A percentile compares a stretch with the other conserved stretches of the same genome.
These are phyloP conservation scores for Anser brachyrhynchus DNA, from an alignment of 2,113 vertebrate genomes.

Conservation along the genomic window DNA sequence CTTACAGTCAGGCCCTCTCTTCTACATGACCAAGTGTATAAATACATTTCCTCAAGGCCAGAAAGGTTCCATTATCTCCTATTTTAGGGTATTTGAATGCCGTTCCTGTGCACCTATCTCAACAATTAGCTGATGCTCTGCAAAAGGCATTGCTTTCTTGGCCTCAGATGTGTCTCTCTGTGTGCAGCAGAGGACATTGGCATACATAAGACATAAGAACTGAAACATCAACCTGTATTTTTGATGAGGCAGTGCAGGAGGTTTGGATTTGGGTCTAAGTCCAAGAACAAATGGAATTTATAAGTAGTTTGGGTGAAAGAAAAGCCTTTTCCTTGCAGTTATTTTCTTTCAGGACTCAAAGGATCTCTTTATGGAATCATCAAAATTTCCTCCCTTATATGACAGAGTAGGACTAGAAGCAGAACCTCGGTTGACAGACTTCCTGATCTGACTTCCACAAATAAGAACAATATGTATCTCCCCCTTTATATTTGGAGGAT, in stretches of 20 bases:
- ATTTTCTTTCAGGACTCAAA: constrained; percentile 21
- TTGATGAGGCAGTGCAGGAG: constrained; percentile 33
- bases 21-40: background rate
- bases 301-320: constrained; percentile 14
- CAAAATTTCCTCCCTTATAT: background rate
- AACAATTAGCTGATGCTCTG: background rate
- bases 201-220: constrained; percentile 22
- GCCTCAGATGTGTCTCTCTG: background rate
- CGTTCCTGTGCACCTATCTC: background rate
- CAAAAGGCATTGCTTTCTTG: background rate
- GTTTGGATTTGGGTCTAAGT: constrained; percentile 16
- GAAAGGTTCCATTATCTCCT: background rate
- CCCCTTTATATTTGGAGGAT: background rate
- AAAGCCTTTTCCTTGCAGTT: background rate
- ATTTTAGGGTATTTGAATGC: background rate
- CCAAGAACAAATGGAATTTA: constrained; percentile 50
- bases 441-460: background rate
- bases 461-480: background rate
- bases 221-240: constrained; percentile 49
- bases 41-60: background rate
- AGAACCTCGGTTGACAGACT: background rate
- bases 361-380: background rate
- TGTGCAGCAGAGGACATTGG: background rate
- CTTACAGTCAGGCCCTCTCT: background rate
- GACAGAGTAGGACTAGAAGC: background rate